Evolutionary conservation across 2,797 vertebrate genomes (phyloP).

Genomic region (Amazonetta brasiliensis): DNA sequence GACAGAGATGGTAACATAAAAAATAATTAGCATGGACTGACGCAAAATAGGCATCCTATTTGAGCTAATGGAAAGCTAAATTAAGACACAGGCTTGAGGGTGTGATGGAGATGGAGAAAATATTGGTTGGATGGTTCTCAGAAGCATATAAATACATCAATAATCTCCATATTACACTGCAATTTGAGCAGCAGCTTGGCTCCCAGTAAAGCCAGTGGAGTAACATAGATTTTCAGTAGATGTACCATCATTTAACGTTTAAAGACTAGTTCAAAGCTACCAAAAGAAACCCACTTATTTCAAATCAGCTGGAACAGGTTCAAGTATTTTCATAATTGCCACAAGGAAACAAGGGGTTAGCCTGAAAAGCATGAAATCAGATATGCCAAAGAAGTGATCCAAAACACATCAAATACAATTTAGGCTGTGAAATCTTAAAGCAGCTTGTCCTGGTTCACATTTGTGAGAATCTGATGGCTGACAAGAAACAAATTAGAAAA

Average conservation of each 20-base stretch:
- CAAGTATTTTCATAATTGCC: constrained; percentile 19
- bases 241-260: neutral
- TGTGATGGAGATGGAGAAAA: neutral
- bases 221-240: neutral
- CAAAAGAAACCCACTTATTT: neutral
- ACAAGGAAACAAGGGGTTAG: constrained; percentile 27
- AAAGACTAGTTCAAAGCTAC: constrained; percentile 7
- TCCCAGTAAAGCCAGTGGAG: neutral
- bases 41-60: neutral
- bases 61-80: neutral
- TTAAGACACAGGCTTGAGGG: neutral
- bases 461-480: constrained; percentile 52
- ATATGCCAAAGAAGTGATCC: constrained; percentile 59
- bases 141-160: neutral
- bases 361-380: constrained; percentile 46
- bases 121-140: neutral
- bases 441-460: neutral
- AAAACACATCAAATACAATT: constrained; percentile 51
- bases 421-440: neutral
- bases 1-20: neutral
- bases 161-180: neutral
- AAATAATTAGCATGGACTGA: neutral
- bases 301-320: neutral
- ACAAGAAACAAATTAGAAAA: constrained; percentile 47
- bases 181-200: neutral